These are phyloP conservation scores for Strongylocentrotus purpuratus DNA, from an alignment of 35 echinoderm and acorn worm genomes.

Conservation along the genomic window DNA sequence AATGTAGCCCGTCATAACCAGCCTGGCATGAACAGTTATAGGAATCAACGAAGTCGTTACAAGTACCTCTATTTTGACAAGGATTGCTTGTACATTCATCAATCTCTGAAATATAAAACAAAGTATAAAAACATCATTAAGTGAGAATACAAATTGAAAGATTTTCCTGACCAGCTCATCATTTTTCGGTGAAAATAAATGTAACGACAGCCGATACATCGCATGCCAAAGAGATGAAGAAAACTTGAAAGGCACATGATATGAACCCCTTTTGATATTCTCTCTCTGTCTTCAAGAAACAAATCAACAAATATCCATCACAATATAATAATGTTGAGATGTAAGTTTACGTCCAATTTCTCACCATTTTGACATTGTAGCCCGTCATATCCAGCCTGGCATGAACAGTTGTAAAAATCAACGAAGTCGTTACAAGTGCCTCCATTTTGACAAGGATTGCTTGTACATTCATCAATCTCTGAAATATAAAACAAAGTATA, in stretches of 20 bases:
- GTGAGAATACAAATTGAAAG: no score
- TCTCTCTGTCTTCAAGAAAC: no score
- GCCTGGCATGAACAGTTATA: neutral
- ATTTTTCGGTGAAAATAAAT: no score
- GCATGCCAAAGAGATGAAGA: no score
- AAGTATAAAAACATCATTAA: no score
- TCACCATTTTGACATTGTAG: slow-evolving; percentile 5
- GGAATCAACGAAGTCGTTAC: neutral
- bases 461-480: slow-evolving; percentile 30
- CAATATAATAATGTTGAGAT: no score
- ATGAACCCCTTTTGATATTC: no score
- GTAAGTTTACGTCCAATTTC: neutral
- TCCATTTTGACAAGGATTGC: slow-evolving; percentile 53
- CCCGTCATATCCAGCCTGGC: slow-evolving; percentile 47
- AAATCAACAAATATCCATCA: no score
- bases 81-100: neutral
- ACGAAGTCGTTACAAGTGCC: slow-evolving; percentile 13
- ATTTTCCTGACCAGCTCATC: no score
- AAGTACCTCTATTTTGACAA: neutral
- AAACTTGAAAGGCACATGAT: no score
- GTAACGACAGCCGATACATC: no score
- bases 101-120: neutral
- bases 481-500: neutral
- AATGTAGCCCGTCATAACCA: neutral
- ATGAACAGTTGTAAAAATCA: slow-evolving; percentile 20